Base-by-base conservation (phyloP, 1,140 invertebrate genomes). In the Sycophila sp. region DNA sequence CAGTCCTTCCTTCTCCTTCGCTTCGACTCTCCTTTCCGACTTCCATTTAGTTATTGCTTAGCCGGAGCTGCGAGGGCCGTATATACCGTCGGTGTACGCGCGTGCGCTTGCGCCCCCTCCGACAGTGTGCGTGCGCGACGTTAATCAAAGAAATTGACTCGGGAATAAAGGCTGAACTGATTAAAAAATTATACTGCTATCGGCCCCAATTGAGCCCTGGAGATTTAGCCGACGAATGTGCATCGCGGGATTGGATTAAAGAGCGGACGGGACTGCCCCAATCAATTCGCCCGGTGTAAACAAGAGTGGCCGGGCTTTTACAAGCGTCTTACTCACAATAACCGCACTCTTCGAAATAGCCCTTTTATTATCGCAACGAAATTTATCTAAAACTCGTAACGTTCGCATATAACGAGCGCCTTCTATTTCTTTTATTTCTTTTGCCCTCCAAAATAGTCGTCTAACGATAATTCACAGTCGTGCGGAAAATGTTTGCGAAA, bases 21-120 rank as follows among this genome's bases (percentile, higher is more conserved):
- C 66, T 73, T 60, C 59, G 64, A 49, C 51, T 28, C 65, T 72
- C 49, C 69, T 55, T 68, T 59, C 34, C 69, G 47, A 59, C 68
- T 77, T 80, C 76, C 76, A 80, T 79, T 80, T 80, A 75, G 76
- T 80, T 80, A 83, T 81, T 81, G 78, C 75, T 76, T 76, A 77
- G 79, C 28, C n/a, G 26, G 53, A 34, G 30, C 26, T 17, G 24
- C 42, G 15, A 10, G 19, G 42, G 38, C 47, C 32, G 13, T 30
- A 40, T 10, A 32, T n/a, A 19, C 30, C 4, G 42, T 19, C 40
- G 2, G 11, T 38, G 22, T 59, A 5, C 56, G 32, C 5, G 17
- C 56, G 5, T 4, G 6, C 42, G 15, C 40, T 19, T 24, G 15
- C 19, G 62, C 19, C 4, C 24, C 8, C 7, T 47, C 1, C 36